Base-by-base conservation (phyloP, 2,113 vertebrate species). In the Spheniscus mendiculus region DNA sequence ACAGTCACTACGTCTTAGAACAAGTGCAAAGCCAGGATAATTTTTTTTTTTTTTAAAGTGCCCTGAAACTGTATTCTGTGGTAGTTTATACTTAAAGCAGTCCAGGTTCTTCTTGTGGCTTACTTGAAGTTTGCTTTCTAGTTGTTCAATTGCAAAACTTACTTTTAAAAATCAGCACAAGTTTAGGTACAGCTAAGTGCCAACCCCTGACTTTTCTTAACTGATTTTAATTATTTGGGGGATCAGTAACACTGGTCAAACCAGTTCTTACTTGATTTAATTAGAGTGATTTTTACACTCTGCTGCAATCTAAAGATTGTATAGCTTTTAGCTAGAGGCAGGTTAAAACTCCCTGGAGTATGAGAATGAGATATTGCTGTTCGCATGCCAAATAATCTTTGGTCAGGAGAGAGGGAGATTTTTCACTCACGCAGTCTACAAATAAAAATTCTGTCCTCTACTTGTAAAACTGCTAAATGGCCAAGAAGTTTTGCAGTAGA, bases 191-290 rank as follows among this genome's bases (percentile, higher is more conserved):
- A 87, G 66, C 36, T n/a, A 63, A 87, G 58, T 82, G 82, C 65
- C 61, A 95, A 65, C 21, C 30, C 30, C 66, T 95, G 50, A 70
- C 58, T 86, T 94, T 91, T 90, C 44, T 93, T 88, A 92, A 83
- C 71, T 85, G n/a, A 93, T 92, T 92, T 88, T 85, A 94, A 89
- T 97, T 97, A 96, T 97, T 97, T 96, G 61, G 72, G 83, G 88
- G 89, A 97, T 97, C 87, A 76, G 91, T 94, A 96, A 96, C 89
- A 86, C 81, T 97, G 72, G 94, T 96, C 82, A 89, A 93, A 97
- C 97, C 90, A 96, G 97, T 98, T 98, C 90, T 91, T 89, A 89
- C 92, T 94, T 96, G 91, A 95, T 96, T 96, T 97, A 97, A 97
- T 97, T 97, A 95, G 92, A 87, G 66, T 91, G 83, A 94, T 97